Conservation (phyloP, 2,113 vertebrate genomes). For the Cebidichthys violaceus region DNA sequence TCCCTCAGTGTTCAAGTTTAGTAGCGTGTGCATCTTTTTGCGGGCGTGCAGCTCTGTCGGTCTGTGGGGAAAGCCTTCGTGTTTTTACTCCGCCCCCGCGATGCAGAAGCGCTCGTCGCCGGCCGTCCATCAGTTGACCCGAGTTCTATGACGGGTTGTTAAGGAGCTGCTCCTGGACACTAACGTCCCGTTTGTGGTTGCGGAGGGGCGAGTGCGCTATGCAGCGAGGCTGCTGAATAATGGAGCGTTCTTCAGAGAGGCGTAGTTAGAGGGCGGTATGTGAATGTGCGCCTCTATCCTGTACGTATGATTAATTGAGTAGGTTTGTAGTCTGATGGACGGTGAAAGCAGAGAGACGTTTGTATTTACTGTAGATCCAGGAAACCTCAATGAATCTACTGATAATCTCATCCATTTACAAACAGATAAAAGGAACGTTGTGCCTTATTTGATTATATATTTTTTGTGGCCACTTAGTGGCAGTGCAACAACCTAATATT, state of each 20-base stretch:
- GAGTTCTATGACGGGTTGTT: slow-evolving; percentile 47
- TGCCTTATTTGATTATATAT: background rate
- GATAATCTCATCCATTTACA: background rate
- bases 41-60: slow-evolving; percentile 30
- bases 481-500: background rate
- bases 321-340: slow-evolving; percentile 44
- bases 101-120: slow-evolving; percentile 17
- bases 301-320: slow-evolving; percentile 68
- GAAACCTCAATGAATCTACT: background rate
- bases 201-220: slow-evolving; percentile 38
- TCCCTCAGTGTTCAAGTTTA: slow-evolving; percentile 22
- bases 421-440: background rate
- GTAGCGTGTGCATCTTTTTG: slow-evolving; percentile 25
- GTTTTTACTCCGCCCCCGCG: slow-evolving; percentile 32
- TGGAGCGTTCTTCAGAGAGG: slow-evolving; percentile 60
- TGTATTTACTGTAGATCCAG: background rate
- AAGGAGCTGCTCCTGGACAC: slow-evolving; percentile 34
- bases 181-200: slow-evolving; percentile 34
- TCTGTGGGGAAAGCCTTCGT: slow-evolving; percentile 12
- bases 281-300: slow-evolving; percentile 41
- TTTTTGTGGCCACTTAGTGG: background rate
- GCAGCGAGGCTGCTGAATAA: slow-evolving; percentile 70
- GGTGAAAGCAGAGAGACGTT: slow-evolving; percentile 34
- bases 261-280: slow-evolving; percentile 49
- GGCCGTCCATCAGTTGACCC: slow-evolving; percentile 42